Evolutionary conservation across 2,113 vertebrate genomes (phyloP).

Genomic region (Orientallactaga bullata): DNA sequence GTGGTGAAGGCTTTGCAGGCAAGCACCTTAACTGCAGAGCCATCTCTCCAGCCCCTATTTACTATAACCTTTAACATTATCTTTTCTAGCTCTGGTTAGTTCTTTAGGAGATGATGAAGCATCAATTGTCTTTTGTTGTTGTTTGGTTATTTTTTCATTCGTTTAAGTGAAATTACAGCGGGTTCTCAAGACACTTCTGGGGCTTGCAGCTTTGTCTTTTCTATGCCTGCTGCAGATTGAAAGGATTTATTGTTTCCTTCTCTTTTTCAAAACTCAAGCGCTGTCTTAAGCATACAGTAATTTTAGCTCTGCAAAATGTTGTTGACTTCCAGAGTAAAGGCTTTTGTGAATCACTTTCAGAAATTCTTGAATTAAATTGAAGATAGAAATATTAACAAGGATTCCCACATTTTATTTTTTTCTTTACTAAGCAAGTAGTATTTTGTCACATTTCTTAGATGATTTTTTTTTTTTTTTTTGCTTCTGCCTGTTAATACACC

Average conservation of each 20-base stretch:
- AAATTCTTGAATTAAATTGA: slow-evolving; percentile 52
- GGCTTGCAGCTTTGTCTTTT: not conserved
- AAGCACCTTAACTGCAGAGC: too few species aligned
- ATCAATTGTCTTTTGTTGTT: not conserved
- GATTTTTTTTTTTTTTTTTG: not conserved
- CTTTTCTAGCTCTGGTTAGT: not conserved
- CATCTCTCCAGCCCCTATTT: too few species aligned
- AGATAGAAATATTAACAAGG: not conserved
- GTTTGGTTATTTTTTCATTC: not conserved
- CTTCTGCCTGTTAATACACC: slow-evolving; percentile 46
- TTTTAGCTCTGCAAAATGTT: not conserved
- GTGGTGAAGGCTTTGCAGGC: too few species aligned
- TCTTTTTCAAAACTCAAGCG: not conserved
- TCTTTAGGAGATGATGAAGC: not conserved
- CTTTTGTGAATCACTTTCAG: not conserved
- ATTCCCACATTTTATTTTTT: not conserved
- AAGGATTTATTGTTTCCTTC: not conserved
- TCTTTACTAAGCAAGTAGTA: slow-evolving; percentile 33
- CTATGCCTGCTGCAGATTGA: not conserved
- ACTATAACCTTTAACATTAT: not conserved
- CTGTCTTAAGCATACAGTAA: not conserved
- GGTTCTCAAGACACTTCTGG: not conserved
- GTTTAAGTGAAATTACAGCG: not conserved
- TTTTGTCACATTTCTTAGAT: slow-evolving; percentile 25
- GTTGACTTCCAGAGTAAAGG: not conserved